Percentiles rank a stretch among this genome's conserved stretches.
Conservation (phyloP, 2,888 invertebrate genomes). For the Nebria brevicollis region DNA sequence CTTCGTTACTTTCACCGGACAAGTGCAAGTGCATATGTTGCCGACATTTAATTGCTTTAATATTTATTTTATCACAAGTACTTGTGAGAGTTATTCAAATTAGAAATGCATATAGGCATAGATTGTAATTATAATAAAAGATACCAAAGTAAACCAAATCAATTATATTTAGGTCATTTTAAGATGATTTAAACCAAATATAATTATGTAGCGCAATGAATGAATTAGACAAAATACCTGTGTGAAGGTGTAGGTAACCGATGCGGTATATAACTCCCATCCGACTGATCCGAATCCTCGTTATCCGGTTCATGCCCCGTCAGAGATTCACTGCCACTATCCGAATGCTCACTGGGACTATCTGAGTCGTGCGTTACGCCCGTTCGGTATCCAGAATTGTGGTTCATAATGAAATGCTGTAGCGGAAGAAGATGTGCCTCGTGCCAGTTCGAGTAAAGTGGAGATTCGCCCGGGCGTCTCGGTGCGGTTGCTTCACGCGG, state of each 20-base stretch:
- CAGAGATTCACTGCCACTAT: conserved; percentile 75
- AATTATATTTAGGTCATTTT: not conserved
- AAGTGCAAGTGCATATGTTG: conserved; percentile 6
- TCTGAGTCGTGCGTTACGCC: conserved; percentile 77
- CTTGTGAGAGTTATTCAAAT: not conserved
- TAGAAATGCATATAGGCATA: not conserved
- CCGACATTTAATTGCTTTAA: not conserved
- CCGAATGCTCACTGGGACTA: conserved; percentile 81
- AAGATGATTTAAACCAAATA: not conserved
- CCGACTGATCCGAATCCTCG: conserved; percentile 80
- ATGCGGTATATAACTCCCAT: conserved; percentile 74
- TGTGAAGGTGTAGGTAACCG: conserved; percentile 58
- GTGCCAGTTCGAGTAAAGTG: conserved; percentile 80
- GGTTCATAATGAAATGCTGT: conserved; percentile 89
- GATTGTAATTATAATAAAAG: not conserved
- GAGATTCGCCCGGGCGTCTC: conserved; percentile 61
- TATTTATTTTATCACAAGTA: conserved; percentile 2
- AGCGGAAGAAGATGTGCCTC: conserved; percentile 82
- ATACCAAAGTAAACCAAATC: not conserved
- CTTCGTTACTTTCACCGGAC: conserved; percentile 10
- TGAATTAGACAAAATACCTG: conserved; percentile 21
- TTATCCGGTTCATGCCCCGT: conserved; percentile 81
- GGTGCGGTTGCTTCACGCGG: conserved; percentile 49
- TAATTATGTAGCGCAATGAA: not conserved
- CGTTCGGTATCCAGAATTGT: conserved; percentile 80